Evolutionary conservation across 2,113 vertebrate genomes (phyloP), one percentile per base, ranked within the genome.

Genomic region (Maccullochella peelii): DNA sequence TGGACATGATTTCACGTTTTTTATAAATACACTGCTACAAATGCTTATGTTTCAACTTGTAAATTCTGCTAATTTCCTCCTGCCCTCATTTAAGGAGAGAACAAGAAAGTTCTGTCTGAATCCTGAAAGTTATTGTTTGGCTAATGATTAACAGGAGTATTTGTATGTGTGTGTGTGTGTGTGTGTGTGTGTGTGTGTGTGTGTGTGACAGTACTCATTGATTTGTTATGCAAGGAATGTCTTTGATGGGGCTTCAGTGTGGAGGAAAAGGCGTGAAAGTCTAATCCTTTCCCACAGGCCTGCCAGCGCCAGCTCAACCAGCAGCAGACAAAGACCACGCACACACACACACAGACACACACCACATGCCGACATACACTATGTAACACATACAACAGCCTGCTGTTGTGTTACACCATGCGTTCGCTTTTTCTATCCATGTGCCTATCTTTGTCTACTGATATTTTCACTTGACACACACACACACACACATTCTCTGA

Each of bases 261-360:
- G 94, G 84, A 94, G 88, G 85, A 94, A 94, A 94, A 94, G 94
- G 93, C 93, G 94, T 94, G 96, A 96, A 96, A 96, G 95, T 94
- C 96, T 97, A 97, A 97, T 97, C 96, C 95, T 92, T 96, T 97
- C 96, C 96, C 97, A 97, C 96, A 97, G 95, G 90, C 96, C 95
- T 93, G 93, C 93, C 94, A 96, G 95, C 93, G 83, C 94, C 95
- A 94, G 94, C 94, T 95, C 94, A 94, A 95, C 95, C 94, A 95
- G 93, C 92, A 95, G 92, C 92, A 94, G 94, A 96, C 89, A 91
- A 91, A 91, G 77, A 70, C 57, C 58, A 57, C 70, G 57, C 69
- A 58, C 66, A 33, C 76, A 30, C 59, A 40, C 72, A 79, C 36
- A 79, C 58, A 55, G 50, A 80, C 79, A 88, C 61, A 71, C 74